Percentiles rank a stretch among this genome's conserved stretches.
Conservation (phyloP, 2,797 vertebrate genomes). For the Alosa sapidissima region DNA sequence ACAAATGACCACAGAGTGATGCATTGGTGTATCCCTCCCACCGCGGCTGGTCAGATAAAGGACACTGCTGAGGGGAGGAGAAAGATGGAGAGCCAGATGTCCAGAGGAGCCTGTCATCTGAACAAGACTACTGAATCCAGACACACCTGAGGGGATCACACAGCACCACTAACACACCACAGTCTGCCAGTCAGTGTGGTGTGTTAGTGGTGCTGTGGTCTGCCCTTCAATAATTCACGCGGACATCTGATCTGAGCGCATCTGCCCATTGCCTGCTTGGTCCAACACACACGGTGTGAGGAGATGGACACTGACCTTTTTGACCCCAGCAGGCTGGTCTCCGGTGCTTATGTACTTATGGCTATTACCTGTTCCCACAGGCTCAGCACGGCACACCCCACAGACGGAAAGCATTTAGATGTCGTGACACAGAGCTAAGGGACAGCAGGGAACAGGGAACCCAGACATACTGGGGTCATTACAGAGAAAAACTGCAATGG, state of each 20-base stretch:
- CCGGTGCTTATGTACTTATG: background rate
- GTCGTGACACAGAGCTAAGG: background rate
- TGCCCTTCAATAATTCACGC: constrained; percentile 38
- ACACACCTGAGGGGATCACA: background rate
- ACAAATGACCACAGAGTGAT: background rate
- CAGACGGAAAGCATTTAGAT: background rate
- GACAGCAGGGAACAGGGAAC: background rate
- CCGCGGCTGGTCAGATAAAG: background rate
- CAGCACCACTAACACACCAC: background rate
- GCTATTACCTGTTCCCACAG: background rate
- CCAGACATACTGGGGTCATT: background rate
- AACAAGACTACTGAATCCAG: background rate
- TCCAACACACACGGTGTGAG: no score
- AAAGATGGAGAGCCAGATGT: background rate
- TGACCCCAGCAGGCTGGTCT: background rate
- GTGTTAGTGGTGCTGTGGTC: no score
- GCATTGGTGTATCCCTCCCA: background rate
- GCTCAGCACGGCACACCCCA: background rate
- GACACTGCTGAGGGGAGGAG: background rate
- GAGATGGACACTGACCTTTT: background rate
- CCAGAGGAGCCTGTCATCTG: background rate
- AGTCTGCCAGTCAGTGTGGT: background rate
- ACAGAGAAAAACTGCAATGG: background rate
- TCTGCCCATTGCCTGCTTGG: background rate
- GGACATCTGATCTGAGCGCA: constrained; percentile 30